Percentiles rank a stretch among this genome's conserved stretches.
These are phyloP conservation scores for Podocnemis expansa DNA, from an alignment of 2,113 vertebrate genomes.

Conservation along the genomic window DNA sequence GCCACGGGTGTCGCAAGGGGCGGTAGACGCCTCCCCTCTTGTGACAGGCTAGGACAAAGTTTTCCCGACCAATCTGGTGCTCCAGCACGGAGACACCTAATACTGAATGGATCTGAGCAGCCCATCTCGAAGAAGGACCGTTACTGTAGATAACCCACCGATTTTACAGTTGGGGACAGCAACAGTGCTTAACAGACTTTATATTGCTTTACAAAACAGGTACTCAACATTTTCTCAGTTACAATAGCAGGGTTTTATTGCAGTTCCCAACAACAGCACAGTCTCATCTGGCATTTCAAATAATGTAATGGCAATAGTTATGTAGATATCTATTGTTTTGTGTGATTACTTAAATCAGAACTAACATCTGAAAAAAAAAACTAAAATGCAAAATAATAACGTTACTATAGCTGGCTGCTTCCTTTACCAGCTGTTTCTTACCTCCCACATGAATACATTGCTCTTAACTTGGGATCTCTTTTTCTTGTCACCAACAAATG, in stretches of 20 bases:
- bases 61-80: no score
- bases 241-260: neutral
- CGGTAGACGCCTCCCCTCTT: no score
- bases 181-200: neutral
- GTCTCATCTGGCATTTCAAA: neutral
- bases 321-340: no score
- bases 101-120: no score
- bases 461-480: slow-evolving; percentile 95
- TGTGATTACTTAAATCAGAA: no score
- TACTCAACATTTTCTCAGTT: neutral
- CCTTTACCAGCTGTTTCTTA: slow-evolving; percentile 70
- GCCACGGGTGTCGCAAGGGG: no score
- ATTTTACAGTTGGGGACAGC: neutral
- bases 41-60: no score
- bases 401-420: neutral
- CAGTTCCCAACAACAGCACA: neutral
- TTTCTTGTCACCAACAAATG: slow-evolving; percentile 93
- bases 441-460: slow-evolving; percentile 99
- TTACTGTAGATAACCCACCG: no score
- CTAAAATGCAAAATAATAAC: neutral
- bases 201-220: neutral
- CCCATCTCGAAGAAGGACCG: no score
- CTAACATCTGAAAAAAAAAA: no score
- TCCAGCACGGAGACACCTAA: no score
- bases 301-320: slow-evolving; percentile 32